phyloP scores from a whole-genome alignment of 1,140 invertebrate species.

The Diuraphis noxia region DNA sequence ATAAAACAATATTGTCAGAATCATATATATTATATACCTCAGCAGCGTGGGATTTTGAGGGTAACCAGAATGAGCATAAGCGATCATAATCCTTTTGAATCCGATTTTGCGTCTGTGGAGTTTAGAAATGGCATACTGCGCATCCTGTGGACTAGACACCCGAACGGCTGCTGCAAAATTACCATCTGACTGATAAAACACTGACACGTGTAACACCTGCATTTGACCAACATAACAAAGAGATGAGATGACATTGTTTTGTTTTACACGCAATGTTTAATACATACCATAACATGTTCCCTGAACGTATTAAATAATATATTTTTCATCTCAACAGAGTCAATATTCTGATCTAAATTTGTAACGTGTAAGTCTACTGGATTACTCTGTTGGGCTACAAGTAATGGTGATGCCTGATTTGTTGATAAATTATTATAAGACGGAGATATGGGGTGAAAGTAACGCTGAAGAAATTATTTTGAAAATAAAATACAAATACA shows the following conservation, averaged over 20 bases:
- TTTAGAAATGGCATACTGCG: conserved; percentile 80
- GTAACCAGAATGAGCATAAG: conserved; percentile 69
- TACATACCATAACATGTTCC: conserved; percentile 45
- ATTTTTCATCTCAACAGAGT: conserved; percentile 68
- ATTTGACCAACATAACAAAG: background rate
- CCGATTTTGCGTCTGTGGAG: conserved; percentile 81
- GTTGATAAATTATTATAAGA: conserved; percentile 40
- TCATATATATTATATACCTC: conserved; percentile 61
- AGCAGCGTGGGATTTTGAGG: conserved; percentile 69
- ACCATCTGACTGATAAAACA: conserved; percentile 72
- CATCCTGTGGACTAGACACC: conserved; percentile 70
- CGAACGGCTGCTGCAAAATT: conserved; percentile 70
- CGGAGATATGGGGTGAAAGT: conserved; percentile 57
- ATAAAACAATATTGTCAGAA: conserved; percentile 18
- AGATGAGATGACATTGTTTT: background rate
- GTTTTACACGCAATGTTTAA: background rate
- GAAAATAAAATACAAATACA: background rate
- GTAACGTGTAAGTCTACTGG: conserved; percentile 73
- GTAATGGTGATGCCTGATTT: conserved; percentile 22
- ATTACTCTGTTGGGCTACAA: conserved; percentile 31
- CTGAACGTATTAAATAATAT: conserved; percentile 49
- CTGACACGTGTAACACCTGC: conserved; percentile 70
- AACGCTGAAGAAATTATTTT: conserved; percentile 55
- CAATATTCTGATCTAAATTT: conserved; percentile 77
- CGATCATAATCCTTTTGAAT: conserved; percentile 79